Evolutionary conservation across 2,888 invertebrate species (phyloP).

Genomic region (Adineta ricciae): DNA sequence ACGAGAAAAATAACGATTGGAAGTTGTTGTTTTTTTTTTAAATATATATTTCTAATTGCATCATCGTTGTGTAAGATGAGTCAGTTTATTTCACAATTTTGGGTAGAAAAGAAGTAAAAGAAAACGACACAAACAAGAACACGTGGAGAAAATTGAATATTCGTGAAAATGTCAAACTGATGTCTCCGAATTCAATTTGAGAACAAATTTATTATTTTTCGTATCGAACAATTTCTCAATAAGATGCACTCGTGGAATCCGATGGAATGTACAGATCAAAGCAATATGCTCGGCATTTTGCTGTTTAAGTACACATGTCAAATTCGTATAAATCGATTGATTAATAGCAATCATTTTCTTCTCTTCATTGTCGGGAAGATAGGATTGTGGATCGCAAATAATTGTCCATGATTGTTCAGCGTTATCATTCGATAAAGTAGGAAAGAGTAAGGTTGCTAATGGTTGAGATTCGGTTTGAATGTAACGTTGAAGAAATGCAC

Average conservation of each 20-base stretch:
- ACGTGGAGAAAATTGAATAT: background rate
- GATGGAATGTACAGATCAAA: slow-evolving; percentile 71
- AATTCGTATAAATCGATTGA: slow-evolving; percentile 46
- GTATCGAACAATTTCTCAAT: slow-evolving; percentile 92
- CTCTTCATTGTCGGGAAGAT: slow-evolving; percentile 68
- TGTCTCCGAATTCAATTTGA: slow-evolving; percentile 86
- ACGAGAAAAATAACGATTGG: background rate
- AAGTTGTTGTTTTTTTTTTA: background rate
- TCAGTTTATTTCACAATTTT: background rate
- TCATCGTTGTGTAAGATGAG: background rate
- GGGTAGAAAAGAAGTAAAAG: background rate
- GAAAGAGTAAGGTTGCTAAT: background rate
- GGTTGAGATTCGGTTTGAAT: slow-evolving; percentile 53
- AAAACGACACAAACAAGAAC: background rate
- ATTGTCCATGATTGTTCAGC: slow-evolving; percentile 77
- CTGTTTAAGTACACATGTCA: slow-evolving; percentile 72
- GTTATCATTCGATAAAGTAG: background rate
- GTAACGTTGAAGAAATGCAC: slow-evolving; percentile 87
- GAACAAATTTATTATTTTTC: slow-evolving; percentile 83
- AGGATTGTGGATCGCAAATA: slow-evolving; percentile 79
- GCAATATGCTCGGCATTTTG: slow-evolving; percentile 59
- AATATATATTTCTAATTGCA: background rate
- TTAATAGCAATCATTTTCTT: background rate
- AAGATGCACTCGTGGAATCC: slow-evolving; percentile 81
- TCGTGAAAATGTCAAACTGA: slow-evolving; percentile 61